Evolutionary conservation across 2,888 invertebrate genomes (phyloP).

Genomic region (Campopleginae sp.): DNA sequence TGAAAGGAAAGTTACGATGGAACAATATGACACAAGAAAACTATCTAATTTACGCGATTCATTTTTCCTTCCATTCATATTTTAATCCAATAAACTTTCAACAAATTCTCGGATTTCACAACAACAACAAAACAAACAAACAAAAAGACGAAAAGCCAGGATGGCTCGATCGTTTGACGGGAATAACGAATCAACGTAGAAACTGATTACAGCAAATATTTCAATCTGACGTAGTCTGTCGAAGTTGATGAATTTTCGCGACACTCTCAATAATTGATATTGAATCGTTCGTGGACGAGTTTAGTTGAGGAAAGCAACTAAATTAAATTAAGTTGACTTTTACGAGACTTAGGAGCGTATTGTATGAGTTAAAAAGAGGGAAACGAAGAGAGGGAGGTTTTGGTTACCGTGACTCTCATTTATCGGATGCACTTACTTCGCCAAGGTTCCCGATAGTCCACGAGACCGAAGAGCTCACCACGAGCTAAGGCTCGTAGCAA

Average conservation of each 20-base stretch:
- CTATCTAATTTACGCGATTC: neutral
- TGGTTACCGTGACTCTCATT: slow-evolving; percentile 36
- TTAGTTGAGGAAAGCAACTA: neutral
- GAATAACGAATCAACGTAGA: neutral
- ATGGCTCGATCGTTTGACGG: too few species aligned
- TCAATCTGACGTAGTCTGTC: neutral
- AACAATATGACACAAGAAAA: neutral
- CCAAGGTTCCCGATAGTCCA: slow-evolving; percentile 23
- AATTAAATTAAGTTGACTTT: slow-evolving; percentile 27
- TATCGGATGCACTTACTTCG: slow-evolving; percentile 35
- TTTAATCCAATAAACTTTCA: neutral
- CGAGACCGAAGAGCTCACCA: neutral
- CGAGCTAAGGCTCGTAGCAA: slow-evolving; percentile 5
- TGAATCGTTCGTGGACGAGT: neutral
- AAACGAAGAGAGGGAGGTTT: neutral
- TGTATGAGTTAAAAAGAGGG: neutral
- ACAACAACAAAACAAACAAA: too few species aligned
- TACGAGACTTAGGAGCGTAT: neutral
- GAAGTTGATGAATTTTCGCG: neutral
- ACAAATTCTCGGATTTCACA: neutral
- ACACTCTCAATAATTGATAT: neutral
- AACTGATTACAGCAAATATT: neutral
- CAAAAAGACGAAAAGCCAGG: too few species aligned
- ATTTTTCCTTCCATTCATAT: neutral
- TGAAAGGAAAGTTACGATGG: slow-evolving; percentile 3